Percentiles rank a stretch among this genome's conserved stretches.
Evolutionary conservation across 2,797 vertebrate genomes (phyloP).

Genomic region (Austrolebias charrua): DNA sequence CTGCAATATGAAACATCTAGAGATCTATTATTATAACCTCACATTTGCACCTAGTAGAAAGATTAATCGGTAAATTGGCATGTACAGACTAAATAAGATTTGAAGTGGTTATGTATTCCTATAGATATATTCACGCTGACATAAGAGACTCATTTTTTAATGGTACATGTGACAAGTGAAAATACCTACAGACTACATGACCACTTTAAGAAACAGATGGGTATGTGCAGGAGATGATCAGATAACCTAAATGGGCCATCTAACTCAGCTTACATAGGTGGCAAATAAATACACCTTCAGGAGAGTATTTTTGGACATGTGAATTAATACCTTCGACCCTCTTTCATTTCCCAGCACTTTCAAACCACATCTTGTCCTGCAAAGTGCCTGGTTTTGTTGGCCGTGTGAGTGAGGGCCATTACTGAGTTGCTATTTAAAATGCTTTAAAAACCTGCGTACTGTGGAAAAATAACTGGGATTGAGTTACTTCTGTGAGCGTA

Average conservation of each 20-base stretch:
- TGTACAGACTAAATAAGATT: no score
- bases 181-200: conserved; percentile 19
- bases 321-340: conserved; percentile 75
- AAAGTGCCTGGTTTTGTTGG: conserved; percentile 66
- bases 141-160: conserved; percentile 3
- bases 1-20: no score
- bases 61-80: no score
- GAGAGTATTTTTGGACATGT: conserved; percentile 68
- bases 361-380: conserved; percentile 73
- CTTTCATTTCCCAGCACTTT: conserved; percentile 78
- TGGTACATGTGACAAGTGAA: conserved; percentile 3
- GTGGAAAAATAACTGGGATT: conserved; percentile 68
- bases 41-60: no score
- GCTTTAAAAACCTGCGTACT: conserved; percentile 74
- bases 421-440: conserved; percentile 79
- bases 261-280: conserved; percentile 70
- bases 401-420: conserved; percentile 55
- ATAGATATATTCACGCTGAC: conserved; percentile 7
- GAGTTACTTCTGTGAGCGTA: conserved; percentile 75
- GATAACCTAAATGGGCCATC: conserved; percentile 57
- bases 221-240: conserved; percentile 52
- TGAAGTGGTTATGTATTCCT: background rate
- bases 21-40: no score
- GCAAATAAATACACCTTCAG: conserved; percentile 68
- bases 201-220: conserved; percentile 29